A percentile compares a stretch with the other conserved stretches of the same genome.
Conservation (phyloP, 2,113 vertebrate genomes). For the Perca fluviatilis region DNA sequence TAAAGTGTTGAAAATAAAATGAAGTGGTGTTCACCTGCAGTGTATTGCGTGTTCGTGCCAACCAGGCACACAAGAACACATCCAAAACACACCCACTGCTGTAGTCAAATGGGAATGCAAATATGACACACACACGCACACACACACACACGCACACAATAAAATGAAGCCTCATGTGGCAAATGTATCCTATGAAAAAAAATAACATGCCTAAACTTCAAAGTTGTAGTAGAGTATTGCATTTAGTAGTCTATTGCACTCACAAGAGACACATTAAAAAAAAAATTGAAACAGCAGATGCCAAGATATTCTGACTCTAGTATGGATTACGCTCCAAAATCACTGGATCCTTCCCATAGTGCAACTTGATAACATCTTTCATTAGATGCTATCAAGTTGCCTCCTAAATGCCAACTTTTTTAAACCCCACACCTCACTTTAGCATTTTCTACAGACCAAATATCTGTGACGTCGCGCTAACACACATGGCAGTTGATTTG, state of each 20-base stretch:
- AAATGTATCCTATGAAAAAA: neutral
- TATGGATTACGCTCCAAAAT: neutral
- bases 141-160: neutral
- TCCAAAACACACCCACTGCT: slow-evolving; percentile 37
- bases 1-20: slow-evolving; percentile 19
- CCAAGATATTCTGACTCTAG: neutral
- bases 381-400: neutral
- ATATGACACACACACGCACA: slow-evolving; percentile 24
- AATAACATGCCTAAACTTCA: neutral
- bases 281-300: neutral
- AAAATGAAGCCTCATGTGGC: neutral
- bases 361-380: neutral
- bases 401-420: neutral
- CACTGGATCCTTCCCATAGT: neutral
- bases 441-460: no score
- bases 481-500: no score
- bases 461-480: no score
- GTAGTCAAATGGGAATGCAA: slow-evolving; percentile 66
- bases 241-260: neutral
- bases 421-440: neutral
- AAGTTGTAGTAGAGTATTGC: neutral
- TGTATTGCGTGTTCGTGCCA: slow-evolving; percentile 15
- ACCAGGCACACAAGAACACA: neutral
- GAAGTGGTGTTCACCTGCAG: neutral
- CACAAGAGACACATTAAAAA: neutral